Evolutionary conservation across 2,888 invertebrate species (phyloP), one percentile per base, ranked within the genome.

Genomic region (Gortyna flavago): DNA sequence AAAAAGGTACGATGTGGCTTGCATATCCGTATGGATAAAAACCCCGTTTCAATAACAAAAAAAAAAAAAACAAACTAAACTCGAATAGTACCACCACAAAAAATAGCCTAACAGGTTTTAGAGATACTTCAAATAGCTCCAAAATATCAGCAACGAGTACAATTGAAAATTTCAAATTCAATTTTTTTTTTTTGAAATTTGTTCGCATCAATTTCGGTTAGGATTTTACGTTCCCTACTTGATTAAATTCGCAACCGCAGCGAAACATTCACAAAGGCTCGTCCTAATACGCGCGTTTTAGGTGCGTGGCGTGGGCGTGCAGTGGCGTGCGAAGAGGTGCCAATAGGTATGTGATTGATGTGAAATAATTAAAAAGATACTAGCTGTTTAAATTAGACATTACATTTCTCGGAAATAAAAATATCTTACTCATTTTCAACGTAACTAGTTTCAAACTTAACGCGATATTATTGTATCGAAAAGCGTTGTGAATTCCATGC

Each of bases 221-320:
- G 54, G 61, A 72, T 73, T 61, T 83, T 32, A 54, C 66, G 72
- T 59, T 54, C 54, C n/a, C n/a, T n/a, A 75, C 64, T 84, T 87
- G 80, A 87, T 87, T 85, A 84, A 80, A 84, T 80, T 80, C 48
- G 51, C 25, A 75, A 77, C 85, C 85, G 77, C 87, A 75, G 67
- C 74, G 65, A 67, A 70, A 65, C 57, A 51, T 72, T 86, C 70
- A 61, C 75, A 51, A 83, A 54, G 64, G 48, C 54, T 72, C 35
- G 38, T 29, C 54, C 13, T 44, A 54, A 5, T n/a, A 66, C 65
- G 29, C 25, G 32, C 32, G 65, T 66, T 62, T 75, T 38, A 59
- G 16, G 29, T 71, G 41, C 35, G 72, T 72, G 38, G 35, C 11
- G 64, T 29, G n/a, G 44, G 69, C 38, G 72, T 61, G 13, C 7